Evolutionary conservation across 2,888 invertebrate species (phyloP).

Genomic region (Lysandra bellargus): DNA sequence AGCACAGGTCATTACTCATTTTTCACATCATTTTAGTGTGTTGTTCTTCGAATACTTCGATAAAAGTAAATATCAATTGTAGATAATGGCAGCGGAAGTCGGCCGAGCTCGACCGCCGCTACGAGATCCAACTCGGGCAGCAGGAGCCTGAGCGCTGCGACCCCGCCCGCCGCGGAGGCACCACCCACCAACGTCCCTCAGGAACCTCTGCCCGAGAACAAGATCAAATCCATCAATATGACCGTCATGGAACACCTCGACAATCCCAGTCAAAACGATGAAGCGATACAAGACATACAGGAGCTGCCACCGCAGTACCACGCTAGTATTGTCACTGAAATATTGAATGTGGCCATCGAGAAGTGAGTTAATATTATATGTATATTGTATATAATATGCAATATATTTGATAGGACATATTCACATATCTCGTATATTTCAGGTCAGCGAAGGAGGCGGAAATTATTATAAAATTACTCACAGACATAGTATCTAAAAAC

Average conservation of each 20-base stretch:
- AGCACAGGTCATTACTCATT: slow-evolving; percentile 19
- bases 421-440: slow-evolving; percentile 39
- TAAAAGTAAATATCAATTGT: slow-evolving; percentile 23
- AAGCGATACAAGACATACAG: slow-evolving; percentile 58
- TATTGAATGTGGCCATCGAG: slow-evolving; percentile 62
- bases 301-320: slow-evolving; percentile 59
- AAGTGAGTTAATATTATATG: slow-evolving; percentile 53
- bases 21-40: background rate
- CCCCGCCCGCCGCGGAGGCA: slow-evolving; percentile 43
- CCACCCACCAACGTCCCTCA: slow-evolving; percentile 47
- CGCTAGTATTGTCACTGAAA: slow-evolving; percentile 62
- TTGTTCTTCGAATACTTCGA: background rate
- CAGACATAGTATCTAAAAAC: slow-evolving; percentile 71
- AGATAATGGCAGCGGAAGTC: slow-evolving; percentile 52
- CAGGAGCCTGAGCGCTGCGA: slow-evolving; percentile 50
- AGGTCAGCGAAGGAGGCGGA: slow-evolving; percentile 62
- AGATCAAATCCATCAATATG: slow-evolving; percentile 59
- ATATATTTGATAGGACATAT: background rate
- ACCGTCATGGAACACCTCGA: slow-evolving; percentile 59
- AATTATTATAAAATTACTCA: slow-evolving; percentile 66
- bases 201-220: slow-evolving; percentile 59
- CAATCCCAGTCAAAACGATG: slow-evolving; percentile 59
- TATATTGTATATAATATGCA: background rate
- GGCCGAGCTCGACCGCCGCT: slow-evolving; percentile 60
- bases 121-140: slow-evolving; percentile 59